Evolutionary conservation across 2,888 invertebrate species (phyloP).

Genomic region (Andrena haemorrhoa): DNA sequence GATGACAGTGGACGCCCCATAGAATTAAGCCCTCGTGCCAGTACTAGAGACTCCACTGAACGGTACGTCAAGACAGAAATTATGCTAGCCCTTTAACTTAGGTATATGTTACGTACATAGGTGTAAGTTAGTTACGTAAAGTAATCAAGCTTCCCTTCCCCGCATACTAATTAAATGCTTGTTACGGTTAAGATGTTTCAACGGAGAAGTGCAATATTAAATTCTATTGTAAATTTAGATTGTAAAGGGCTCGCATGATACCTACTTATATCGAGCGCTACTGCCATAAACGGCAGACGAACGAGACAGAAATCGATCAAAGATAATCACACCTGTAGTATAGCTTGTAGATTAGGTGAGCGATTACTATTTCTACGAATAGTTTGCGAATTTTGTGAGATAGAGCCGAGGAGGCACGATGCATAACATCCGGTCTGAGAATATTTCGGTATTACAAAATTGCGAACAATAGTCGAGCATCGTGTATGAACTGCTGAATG

Average conservation of each 20-base stretch:
- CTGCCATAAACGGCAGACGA: slow-evolving; percentile 7
- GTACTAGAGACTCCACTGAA: slow-evolving; percentile 3
- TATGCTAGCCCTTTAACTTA: slow-evolving; percentile 24
- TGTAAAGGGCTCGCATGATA: slow-evolving; percentile 38
- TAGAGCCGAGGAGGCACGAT: background rate
- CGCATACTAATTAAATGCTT: too few relatives aligned
- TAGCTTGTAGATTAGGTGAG: slow-evolving; percentile 20
- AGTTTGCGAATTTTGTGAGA: slow-evolving; percentile 18
- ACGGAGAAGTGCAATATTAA: slow-evolving; percentile 42
- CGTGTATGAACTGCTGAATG: background rate
- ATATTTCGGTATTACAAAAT: background rate
- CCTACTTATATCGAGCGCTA: slow-evolving; percentile 36
- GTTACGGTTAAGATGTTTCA: background rate
- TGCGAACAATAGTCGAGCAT: background rate
- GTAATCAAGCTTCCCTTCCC: too few relatives aligned
- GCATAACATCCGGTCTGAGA: background rate
- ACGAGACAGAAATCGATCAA: background rate
- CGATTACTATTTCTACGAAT: slow-evolving; percentile 7
- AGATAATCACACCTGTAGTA: slow-evolving; percentile 19
- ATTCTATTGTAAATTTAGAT: background rate
- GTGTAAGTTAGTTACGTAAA: too few relatives aligned
- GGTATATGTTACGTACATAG: too few relatives aligned
- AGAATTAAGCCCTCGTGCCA: slow-evolving; percentile 5
- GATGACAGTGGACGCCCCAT: background rate
- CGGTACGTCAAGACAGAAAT: slow-evolving; percentile 3